phyloP scores from a whole-genome alignment of 2,888 invertebrate species.

The Odiellus spinosus region DNA sequence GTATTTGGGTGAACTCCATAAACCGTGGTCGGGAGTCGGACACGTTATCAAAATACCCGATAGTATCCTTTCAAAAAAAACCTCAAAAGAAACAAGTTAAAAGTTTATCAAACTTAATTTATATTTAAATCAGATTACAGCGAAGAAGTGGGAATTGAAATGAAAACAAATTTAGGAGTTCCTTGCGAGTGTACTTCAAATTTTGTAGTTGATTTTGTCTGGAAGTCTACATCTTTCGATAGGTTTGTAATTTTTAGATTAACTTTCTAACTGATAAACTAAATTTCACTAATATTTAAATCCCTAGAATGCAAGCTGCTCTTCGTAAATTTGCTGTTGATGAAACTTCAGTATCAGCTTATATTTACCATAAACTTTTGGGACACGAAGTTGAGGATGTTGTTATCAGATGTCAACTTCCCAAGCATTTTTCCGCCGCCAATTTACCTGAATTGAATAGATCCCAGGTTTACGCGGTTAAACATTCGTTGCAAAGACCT shows the following conservation, averaged over 20 bases:
- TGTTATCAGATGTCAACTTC: constrained; percentile 72
- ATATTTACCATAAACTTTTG: constrained; percentile 88
- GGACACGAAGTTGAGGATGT: constrained; percentile 92
- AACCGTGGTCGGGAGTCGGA: constrained; percentile 93
- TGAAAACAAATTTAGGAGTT: constrained; percentile 78
- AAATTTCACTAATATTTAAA: constrained; percentile 1
- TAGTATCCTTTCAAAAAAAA: constrained; percentile 27
- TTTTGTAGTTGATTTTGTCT: constrained; percentile 96
- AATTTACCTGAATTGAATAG: constrained; percentile 94
- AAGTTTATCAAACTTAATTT: background rate
- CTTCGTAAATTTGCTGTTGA: constrained; percentile 89
- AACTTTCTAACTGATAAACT: constrained; percentile 15
- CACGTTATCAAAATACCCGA: constrained; percentile 67
- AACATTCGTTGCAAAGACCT: constrained; percentile 90
- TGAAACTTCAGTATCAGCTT: constrained; percentile 88
- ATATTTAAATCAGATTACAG: constrained; percentile 50
- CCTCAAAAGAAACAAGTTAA: background rate
- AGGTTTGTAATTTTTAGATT: constrained; percentile 39
- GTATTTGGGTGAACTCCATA: constrained; percentile 68
- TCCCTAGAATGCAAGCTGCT: constrained; percentile 74
- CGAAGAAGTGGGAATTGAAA: constrained; percentile 92
- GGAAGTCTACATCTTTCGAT: constrained; percentile 97
- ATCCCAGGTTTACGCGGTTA: constrained; percentile 95
- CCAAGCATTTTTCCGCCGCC: constrained; percentile 93
- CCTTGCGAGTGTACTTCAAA: constrained; percentile 86